These are phyloP conservation scores for Megalurothrips usitatus DNA, from an alignment of 2,888 invertebrate species.

Conservation along the genomic window DNA sequence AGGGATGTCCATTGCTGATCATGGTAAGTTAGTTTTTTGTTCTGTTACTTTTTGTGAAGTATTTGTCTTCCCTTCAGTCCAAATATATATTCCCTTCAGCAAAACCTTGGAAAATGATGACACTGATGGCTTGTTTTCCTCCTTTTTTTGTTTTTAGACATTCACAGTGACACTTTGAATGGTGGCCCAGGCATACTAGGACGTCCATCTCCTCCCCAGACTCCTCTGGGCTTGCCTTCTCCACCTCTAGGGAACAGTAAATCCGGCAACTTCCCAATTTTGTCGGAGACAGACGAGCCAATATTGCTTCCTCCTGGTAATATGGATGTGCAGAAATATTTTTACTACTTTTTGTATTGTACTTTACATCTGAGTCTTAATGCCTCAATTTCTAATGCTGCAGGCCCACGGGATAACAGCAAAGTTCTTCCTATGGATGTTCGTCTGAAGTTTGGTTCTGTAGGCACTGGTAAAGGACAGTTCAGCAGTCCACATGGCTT, in stretches of 20 bases:
- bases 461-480: constrained; percentile 88
- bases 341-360: background rate
- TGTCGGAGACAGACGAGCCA: constrained; percentile 7
- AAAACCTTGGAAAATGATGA: background rate
- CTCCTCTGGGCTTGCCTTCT: background rate
- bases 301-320: background rate
- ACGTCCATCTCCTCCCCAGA: background rate
- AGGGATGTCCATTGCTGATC: constrained; percentile 49
- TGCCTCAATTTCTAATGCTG: too few relatives aligned
- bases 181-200: background rate
- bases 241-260: background rate
- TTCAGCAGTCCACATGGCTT: constrained; percentile 97
- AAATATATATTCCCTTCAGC: too few relatives aligned
- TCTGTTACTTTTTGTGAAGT: background rate
- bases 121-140: too few relatives aligned
- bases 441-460: constrained; percentile 87
- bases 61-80: too few relatives aligned
- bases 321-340: background rate
- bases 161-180: background rate
- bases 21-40: constrained; percentile 44
- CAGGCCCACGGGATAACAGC: background rate
- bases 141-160: background rate
- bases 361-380: too few relatives aligned
- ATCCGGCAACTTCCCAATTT: background rate
- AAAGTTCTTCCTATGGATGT: constrained; percentile 65